These are phyloP conservation scores for Coregonus clupeaformis DNA, from an alignment of 2,113 vertebrate genomes.

Conservation along the genomic window DNA sequence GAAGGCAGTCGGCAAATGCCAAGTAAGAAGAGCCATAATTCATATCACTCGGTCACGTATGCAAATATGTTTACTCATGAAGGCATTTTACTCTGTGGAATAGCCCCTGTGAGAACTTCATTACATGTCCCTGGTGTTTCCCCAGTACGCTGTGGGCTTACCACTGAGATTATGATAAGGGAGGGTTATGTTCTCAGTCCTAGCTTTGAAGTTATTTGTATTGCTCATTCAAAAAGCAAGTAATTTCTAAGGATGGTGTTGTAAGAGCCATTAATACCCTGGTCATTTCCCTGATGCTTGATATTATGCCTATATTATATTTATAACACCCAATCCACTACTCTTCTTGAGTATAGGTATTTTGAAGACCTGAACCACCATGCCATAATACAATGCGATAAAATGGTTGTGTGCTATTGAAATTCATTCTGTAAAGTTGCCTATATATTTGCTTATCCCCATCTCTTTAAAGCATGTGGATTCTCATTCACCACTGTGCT, in stretches of 20 bases:
- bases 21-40: slow-evolving; percentile 58
- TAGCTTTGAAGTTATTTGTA: neutral
- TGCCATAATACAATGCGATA: too few species aligned
- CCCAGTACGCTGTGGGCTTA: neutral
- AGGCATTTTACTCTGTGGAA: slow-evolving; percentile 53
- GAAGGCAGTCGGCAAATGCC: slow-evolving; percentile 65
- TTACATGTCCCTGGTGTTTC: slow-evolving; percentile 45
- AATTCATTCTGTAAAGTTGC: neutral
- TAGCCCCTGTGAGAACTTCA: slow-evolving; percentile 49
- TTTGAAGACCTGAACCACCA: neutral
- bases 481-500: slow-evolving; percentile 19
- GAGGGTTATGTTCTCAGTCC: neutral
- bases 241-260: neutral
- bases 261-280: neutral
- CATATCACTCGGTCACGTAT: slow-evolving; percentile 67
- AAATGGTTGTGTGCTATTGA: too few species aligned
- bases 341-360: neutral
- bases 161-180: neutral
- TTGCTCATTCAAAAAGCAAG: slow-evolving; percentile 1
- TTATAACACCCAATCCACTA: neutral
- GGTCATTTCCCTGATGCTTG: neutral
- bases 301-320: neutral
- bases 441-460: neutral
- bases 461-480: slow-evolving; percentile 1
- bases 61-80: slow-evolving; percentile 73